Conservation (phyloP, 1,140 invertebrate species). For the Drosophila sulfurigaster region DNA sequence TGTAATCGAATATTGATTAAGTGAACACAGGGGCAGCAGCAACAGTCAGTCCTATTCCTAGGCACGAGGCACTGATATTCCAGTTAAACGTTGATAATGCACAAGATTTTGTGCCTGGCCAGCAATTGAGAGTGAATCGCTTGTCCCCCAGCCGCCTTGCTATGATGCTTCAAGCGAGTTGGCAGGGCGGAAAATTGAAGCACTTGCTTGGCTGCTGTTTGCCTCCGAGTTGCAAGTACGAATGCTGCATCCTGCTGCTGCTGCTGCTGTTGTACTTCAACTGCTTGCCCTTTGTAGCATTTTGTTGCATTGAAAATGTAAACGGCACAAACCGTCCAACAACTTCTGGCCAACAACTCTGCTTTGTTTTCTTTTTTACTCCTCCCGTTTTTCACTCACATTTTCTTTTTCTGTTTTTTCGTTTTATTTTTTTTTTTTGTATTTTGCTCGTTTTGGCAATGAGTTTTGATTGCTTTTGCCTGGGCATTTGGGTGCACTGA, state of each 20-base stretch:
- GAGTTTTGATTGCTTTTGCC: slow-evolving; percentile 81
- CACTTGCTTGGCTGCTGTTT: slow-evolving; percentile 52
- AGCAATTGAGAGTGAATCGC: slow-evolving; percentile 22
- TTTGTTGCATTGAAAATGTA: slow-evolving; percentile 66
- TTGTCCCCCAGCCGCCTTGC: slow-evolving; percentile 15
- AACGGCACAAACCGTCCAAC: slow-evolving; percentile 32
- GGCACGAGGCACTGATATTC: slow-evolving; percentile 62
- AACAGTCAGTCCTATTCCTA: neutral
- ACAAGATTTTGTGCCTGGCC: slow-evolving; percentile 35
- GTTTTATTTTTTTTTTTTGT: slow-evolving; percentile 37
- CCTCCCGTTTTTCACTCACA: slow-evolving; percentile 6
- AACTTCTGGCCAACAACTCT: slow-evolving; percentile 19
- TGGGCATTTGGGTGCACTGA: slow-evolving; percentile 78
- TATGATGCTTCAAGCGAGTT: slow-evolving; percentile 40
- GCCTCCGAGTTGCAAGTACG: slow-evolving; percentile 10
- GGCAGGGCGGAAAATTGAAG: slow-evolving; percentile 80
- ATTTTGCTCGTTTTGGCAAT: slow-evolving; percentile 72
- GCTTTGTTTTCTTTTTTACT: neutral
- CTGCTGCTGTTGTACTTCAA: no score
- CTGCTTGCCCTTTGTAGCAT: slow-evolving; percentile 42
- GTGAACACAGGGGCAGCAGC: slow-evolving; percentile 52
- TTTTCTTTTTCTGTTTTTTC: neutral
- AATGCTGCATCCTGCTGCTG: neutral
- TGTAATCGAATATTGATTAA: slow-evolving; percentile 82
- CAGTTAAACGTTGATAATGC: slow-evolving; percentile 80